These are phyloP conservation scores for Chinchilla lanigera DNA, from an alignment of 2,113 vertebrate genomes.

Conservation along the genomic window DNA sequence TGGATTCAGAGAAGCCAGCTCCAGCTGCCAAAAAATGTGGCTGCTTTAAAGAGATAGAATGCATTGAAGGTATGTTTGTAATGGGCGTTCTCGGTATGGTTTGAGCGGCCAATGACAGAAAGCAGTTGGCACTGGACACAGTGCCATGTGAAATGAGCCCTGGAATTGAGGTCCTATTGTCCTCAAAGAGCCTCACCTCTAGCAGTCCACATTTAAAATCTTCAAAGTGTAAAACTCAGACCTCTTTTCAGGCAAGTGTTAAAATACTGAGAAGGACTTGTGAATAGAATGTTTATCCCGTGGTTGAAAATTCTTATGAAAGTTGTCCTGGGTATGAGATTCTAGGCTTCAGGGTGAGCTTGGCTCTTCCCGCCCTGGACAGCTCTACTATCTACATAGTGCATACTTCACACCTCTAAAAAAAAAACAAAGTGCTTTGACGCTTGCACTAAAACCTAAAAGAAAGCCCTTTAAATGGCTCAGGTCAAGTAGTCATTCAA, in stretches of 20 bases:
- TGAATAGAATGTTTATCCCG: not conserved
- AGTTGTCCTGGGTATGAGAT: not conserved
- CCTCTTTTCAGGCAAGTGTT: not conserved
- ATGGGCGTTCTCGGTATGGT: constrained; percentile 5
- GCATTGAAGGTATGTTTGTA: constrained; percentile 24
- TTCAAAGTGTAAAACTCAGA: constrained; percentile 5
- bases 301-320: not conserved
- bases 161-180: not conserved
- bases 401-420: not conserved
- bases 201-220: not conserved
- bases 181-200: not conserved
- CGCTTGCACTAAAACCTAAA: constrained; percentile 3
- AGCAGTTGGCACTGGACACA: constrained; percentile 36
- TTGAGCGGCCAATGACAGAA: constrained; percentile 58
- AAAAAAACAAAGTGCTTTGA: not conserved
- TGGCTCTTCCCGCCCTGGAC: not conserved
- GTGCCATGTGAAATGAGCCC: constrained; percentile 13
- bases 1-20: constrained; percentile 52
- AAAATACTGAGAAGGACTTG: not conserved
- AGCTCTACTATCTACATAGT: not conserved
- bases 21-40: constrained; percentile 58
- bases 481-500: not conserved
- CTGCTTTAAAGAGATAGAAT: constrained; percentile 64
- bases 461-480: not conserved
- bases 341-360: not conserved